Evolutionary conservation across 2,888 invertebrate species (phyloP).

Genomic region (Ceriagrion tenellum): DNA sequence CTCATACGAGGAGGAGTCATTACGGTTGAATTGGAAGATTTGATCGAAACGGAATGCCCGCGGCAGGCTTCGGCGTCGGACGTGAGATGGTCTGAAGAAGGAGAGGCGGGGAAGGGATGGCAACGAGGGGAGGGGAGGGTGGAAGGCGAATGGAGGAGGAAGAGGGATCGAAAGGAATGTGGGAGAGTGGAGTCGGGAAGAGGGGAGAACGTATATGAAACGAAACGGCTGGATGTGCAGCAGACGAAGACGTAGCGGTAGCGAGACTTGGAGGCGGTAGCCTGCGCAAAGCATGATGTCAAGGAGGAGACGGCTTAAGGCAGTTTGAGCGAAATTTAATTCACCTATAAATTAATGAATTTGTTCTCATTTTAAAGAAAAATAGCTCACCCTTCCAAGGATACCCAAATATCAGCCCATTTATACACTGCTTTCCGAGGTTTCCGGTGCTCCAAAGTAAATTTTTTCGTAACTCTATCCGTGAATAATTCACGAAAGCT

Average conservation of each 20-base stretch:
- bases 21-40: constrained; percentile 67
- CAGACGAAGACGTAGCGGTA: neutral
- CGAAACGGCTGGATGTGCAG: neutral
- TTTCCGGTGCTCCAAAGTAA: too few species aligned
- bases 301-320: neutral
- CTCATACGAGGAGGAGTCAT: constrained; percentile 49
- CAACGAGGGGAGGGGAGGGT: neutral
- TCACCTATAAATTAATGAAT: too few species aligned
- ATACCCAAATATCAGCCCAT: too few species aligned
- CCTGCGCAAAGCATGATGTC: neutral
- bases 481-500: too few species aligned
- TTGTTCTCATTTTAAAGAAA: too few species aligned
- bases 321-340: too few species aligned
- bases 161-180: neutral
- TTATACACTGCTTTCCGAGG: too few species aligned
- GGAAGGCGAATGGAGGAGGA: neutral
- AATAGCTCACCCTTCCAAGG: too few species aligned
- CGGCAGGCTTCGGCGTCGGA: neutral
- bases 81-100: neutral
- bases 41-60: constrained; percentile 60
- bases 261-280: neutral
- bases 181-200: neutral
- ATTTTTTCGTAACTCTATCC: too few species aligned
- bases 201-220: neutral
- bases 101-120: neutral